phyloP scores from a whole-genome alignment of 2,113 vertebrate species.

The Crotophaga sulcirostris region DNA sequence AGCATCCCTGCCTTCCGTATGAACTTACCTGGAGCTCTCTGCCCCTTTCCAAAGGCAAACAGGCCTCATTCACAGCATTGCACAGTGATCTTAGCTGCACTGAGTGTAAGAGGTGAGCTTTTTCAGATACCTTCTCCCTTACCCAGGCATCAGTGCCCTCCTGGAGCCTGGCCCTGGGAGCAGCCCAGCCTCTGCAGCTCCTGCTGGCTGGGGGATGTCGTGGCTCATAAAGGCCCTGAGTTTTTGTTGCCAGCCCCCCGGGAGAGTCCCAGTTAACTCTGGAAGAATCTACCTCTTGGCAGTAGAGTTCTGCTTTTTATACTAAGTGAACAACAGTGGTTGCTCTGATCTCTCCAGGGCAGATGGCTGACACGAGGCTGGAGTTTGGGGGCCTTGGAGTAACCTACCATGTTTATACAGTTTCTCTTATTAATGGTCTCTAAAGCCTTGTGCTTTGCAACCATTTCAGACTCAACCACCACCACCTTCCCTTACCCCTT shows the following conservation, averaged over 20 bases:
- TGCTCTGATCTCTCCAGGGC: not conserved
- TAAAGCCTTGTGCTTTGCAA: not conserved
- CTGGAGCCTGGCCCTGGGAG: not conserved
- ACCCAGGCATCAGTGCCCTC: not conserved
- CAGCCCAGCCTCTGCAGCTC: not conserved
- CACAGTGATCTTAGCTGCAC: no score
- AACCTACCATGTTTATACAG: not conserved
- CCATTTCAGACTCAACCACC: not conserved
- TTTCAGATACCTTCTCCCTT: not conserved
- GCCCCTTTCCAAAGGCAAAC: accelerated
- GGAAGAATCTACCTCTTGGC: not conserved
- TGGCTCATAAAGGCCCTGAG: not conserved
- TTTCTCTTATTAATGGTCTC: not conserved
- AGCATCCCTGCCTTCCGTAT: not conserved
- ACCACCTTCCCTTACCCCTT: not conserved
- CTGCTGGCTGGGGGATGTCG: not conserved
- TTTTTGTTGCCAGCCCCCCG: not conserved
- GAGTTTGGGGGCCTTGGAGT: accelerated
- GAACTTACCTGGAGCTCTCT: not conserved
- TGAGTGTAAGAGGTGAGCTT: not conserved
- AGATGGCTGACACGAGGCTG: not conserved
- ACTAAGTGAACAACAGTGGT: accelerated
- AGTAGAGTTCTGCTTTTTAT: not conserved
- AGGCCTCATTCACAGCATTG: not conserved
- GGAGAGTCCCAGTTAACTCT: not conserved